Percentiles rank a stretch among this genome's conserved stretches.
Evolutionary conservation across 92 coral and sea anemone species (phyloP).

Genomic region (Nematostella vectensis): DNA sequence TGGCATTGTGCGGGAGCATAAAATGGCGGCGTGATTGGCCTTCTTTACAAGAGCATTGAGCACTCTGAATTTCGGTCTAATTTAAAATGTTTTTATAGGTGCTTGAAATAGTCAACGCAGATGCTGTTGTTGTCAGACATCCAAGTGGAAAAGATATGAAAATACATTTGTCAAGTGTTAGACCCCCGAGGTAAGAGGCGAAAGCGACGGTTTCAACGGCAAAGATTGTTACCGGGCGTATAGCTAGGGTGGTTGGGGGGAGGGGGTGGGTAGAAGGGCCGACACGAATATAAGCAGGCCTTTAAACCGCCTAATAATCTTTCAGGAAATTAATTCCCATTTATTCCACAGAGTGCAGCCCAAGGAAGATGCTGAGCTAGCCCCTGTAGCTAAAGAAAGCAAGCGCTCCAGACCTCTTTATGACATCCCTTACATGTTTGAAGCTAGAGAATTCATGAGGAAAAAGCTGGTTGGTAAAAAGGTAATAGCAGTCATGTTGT

Average conservation of each 20-base stretch:
- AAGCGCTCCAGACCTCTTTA: conserved; percentile 75
- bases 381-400: conserved; percentile 37
- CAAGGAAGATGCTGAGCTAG: conserved; percentile 38
- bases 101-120: conserved; percentile 83
- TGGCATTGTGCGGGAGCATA: too few species aligned
- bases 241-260: too few species aligned
- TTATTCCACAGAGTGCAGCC: conserved; percentile 40
- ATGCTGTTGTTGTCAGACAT: conserved; percentile 73
- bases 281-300: too few species aligned
- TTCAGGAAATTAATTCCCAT: too few species aligned
- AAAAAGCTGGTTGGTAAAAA: conserved; percentile 92
- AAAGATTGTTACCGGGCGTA: too few species aligned
- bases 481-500: too few species aligned
- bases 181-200: conserved; percentile 91
- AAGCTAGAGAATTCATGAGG: conserved; percentile 94
- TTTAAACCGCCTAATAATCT: too few species aligned
- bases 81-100: too few species aligned
- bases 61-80: too few species aligned
- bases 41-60: too few species aligned
- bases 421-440: conserved; percentile 96
- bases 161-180: conserved; percentile 80
- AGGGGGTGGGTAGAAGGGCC: too few species aligned
- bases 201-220: background rate
- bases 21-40: too few species aligned
- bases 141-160: conserved; percentile 74